Conservation (phyloP, 2,888 invertebrate genomes). For the Craniophora ligustri region DNA sequence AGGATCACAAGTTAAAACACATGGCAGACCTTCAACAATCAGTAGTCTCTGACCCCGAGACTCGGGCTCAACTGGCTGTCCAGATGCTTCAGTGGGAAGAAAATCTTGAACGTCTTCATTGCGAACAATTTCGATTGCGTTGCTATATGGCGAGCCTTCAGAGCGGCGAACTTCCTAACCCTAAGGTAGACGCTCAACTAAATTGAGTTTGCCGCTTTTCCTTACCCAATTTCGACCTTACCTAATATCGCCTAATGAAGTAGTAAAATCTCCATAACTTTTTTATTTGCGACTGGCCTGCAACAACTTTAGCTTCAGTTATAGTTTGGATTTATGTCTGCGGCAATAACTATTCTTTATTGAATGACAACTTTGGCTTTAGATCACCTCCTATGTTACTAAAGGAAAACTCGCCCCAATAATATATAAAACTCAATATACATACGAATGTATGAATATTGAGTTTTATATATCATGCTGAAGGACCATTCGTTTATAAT, state of each 20-base stretch:
- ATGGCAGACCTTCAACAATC: conserved; percentile 99
- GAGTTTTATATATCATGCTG: conserved; percentile 24
- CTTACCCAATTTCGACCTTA: conserved; percentile 42
- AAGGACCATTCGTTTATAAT: conserved; percentile 30
- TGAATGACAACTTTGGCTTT: conserved; percentile 32
- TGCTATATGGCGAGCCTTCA: conserved; percentile 99
- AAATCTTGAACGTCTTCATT: conserved; percentile 97
- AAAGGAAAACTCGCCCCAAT: conserved; percentile 10
- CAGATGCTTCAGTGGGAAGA: conserved; percentile 99
- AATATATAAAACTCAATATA: too few species aligned
- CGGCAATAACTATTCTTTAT: conserved; percentile 23
- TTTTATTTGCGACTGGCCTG: conserved; percentile 39
- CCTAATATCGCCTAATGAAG: conserved; percentile 53
- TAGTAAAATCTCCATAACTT: conserved; percentile 51
- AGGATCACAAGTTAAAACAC: conserved; percentile 99
- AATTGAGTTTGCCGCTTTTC: conserved; percentile 37
- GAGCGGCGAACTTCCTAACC: conserved; percentile 98
- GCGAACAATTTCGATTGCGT: conserved; percentile 98
- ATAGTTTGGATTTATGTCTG: conserved; percentile 25
- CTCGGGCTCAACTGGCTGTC: conserved; percentile 96
- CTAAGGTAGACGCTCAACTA: conserved; percentile 91
- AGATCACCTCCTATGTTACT: conserved; percentile 27
- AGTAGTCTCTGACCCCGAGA: conserved; percentile 97
- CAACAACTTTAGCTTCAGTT: conserved; percentile 34
- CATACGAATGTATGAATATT: conserved; percentile 22